Evolutionary conservation across 2,888 invertebrate genomes (phyloP).

Genomic region (Ennomos quercinarius): DNA sequence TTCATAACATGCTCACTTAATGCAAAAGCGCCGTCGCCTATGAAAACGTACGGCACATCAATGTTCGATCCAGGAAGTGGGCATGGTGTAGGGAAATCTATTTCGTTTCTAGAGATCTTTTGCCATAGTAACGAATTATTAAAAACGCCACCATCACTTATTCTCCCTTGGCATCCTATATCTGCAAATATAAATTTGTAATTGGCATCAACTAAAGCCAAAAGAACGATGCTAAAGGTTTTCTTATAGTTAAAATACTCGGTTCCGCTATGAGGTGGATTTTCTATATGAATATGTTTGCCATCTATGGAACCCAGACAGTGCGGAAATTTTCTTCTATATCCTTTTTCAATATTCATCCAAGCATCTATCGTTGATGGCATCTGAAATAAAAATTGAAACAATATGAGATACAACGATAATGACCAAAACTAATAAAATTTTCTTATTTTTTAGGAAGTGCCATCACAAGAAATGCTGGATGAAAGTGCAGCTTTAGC

Average conservation of each 20-base stretch:
- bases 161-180: constrained; percentile 45
- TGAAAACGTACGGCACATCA: constrained; percentile 30
- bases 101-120: constrained; percentile 27
- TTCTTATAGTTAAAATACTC: constrained; percentile 45
- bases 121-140: constrained; percentile 33
- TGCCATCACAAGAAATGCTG: too few relatives aligned
- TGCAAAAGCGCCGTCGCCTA: constrained; percentile 31
- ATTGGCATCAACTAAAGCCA: constrained; percentile 46
- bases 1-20: constrained; percentile 25
- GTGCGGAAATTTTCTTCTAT: constrained; percentile 39
- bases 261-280: constrained; percentile 44
- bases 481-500: too few relatives aligned
- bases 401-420: too few relatives aligned
- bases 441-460: too few relatives aligned
- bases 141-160: constrained; percentile 43
- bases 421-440: too few relatives aligned
- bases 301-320: constrained; percentile 24
- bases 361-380: too few relatives aligned
- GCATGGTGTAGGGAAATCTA: constrained; percentile 39
- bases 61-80: constrained; percentile 33
- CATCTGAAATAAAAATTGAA: too few relatives aligned
- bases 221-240: constrained; percentile 44
- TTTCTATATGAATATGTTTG: constrained; percentile 39
- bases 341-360: too few relatives aligned
- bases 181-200: constrained; percentile 46